These are phyloP conservation scores for Sphaerophoria rueppellii DNA, from an alignment of 2,888 invertebrate genomes.

Conservation along the genomic window DNA sequence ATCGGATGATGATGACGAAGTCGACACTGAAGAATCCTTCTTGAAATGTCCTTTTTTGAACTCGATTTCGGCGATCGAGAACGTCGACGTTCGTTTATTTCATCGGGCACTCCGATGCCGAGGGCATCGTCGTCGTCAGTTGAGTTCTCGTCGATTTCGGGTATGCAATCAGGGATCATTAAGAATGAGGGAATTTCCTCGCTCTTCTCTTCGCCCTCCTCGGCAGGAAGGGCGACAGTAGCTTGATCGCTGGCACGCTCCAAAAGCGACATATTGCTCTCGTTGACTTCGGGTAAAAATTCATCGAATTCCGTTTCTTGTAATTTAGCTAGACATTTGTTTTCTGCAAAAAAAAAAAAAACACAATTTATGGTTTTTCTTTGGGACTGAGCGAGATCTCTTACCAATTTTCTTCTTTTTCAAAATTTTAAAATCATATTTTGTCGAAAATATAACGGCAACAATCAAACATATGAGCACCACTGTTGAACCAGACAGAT, in stretches of 20 bases:
- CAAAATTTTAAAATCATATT: slow-evolving; percentile 79
- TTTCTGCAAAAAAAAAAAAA: slow-evolving; percentile 72
- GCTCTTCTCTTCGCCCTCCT: slow-evolving; percentile 78
- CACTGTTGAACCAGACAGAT: slow-evolving; percentile 79
- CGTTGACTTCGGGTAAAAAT: slow-evolving; percentile 81
- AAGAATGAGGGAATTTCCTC: slow-evolving; percentile 81
- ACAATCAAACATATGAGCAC: slow-evolving; percentile 78
- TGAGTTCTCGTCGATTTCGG: slow-evolving; percentile 81
- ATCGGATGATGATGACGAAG: slow-evolving; percentile 80
- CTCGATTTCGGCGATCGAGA: slow-evolving; percentile 75
- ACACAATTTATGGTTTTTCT: neutral
- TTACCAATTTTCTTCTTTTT: slow-evolving; percentile 79
- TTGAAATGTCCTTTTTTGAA: slow-evolving; percentile 81
- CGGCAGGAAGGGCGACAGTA: slow-evolving; percentile 75
- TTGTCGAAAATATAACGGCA: slow-evolving; percentile 78
- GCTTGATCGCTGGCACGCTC: slow-evolving; percentile 80
- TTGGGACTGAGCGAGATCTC: neutral
- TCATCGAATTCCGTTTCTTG: slow-evolving; percentile 79
- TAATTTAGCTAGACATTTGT: slow-evolving; percentile 76
- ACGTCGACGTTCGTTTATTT: slow-evolving; percentile 13
- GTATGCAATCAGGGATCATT: slow-evolving; percentile 80
- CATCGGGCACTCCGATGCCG: slow-evolving; percentile 59
- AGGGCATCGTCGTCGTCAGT: slow-evolving; percentile 78
- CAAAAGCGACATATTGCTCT: slow-evolving; percentile 79
- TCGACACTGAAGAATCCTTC: slow-evolving; percentile 79